Conservation (phyloP, 2,113 vertebrate species). For the Microtus pennsylvanicus region DNA sequence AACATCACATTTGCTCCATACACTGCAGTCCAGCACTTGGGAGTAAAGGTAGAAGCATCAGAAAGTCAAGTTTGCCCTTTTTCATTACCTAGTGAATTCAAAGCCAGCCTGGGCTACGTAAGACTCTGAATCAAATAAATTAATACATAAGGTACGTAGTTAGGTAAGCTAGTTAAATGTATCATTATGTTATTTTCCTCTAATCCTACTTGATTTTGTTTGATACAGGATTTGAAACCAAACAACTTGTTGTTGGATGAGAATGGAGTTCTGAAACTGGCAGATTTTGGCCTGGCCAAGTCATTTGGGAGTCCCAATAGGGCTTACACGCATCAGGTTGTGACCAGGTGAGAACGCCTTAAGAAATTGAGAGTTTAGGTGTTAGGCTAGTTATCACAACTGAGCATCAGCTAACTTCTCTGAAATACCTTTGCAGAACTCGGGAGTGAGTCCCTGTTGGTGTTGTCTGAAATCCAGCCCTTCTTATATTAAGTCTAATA, state of each 20-base stretch:
- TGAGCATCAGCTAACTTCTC: not conserved
- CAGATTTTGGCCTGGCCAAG: slow-evolving; percentile 98
- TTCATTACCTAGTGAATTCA: not conserved
- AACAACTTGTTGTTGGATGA: slow-evolving; percentile 98
- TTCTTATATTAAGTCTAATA: not conserved
- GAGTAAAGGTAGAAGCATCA: not conserved
- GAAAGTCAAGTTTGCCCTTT: not conserved
- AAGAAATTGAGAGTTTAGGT: not conserved
- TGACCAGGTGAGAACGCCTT: slow-evolving; percentile 92
- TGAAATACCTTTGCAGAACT: slow-evolving; percentile 33
- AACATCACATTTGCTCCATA: not conserved
- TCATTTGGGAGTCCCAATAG: slow-evolving; percentile 98
- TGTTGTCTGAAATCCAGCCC: not conserved
- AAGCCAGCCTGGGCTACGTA: not conserved
- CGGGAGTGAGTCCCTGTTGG: not conserved
- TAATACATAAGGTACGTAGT: not conserved
- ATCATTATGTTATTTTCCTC: not conserved
- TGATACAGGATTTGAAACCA: slow-evolving; percentile 95
- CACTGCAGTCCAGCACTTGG: not conserved
- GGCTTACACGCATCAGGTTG: slow-evolving; percentile 98
- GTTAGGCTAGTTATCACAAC: not conserved
- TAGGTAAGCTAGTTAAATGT: too few relatives aligned
- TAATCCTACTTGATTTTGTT: slow-evolving; percentile 11
- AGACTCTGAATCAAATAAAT: not conserved
- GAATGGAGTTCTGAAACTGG: slow-evolving; percentile 96